Evolutionary conservation across 2,113 vertebrate genomes (phyloP).

Genomic region (Seriola dumerili): DNA sequence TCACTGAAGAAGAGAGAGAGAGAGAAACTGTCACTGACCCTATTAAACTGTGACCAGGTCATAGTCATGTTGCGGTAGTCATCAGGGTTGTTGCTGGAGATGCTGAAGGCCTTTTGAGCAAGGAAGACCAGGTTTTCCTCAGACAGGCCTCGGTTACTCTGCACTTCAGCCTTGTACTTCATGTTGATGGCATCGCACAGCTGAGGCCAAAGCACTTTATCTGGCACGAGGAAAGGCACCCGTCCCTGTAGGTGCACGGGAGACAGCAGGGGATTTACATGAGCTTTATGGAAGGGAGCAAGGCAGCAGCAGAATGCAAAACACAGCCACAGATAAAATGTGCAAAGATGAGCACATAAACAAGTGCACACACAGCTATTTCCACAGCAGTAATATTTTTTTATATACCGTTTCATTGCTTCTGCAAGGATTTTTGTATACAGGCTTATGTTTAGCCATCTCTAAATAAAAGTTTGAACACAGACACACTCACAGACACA

Average conservation of each 20-base stretch:
- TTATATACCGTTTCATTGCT: neutral
- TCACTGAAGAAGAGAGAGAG: neutral
- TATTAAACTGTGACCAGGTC: slow-evolving; percentile 98
- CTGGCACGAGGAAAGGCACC: slow-evolving; percentile 94
- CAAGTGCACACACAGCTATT: neutral
- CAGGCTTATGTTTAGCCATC: neutral
- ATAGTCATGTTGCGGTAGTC: slow-evolving; percentile 94
- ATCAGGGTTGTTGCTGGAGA: slow-evolving; percentile 89
- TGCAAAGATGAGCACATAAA: neutral
- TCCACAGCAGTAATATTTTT: neutral
- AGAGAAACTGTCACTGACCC: slow-evolving; percentile 82
- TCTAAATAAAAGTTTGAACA: neutral
- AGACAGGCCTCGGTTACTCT: slow-evolving; percentile 93
- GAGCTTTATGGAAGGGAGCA: neutral
- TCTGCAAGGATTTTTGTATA: neutral
- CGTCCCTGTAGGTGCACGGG: slow-evolving; percentile 85
- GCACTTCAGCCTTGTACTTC: slow-evolving; percentile 97
- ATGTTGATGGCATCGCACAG: slow-evolving; percentile 96
- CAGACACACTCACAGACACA: neutral
- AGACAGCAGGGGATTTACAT: slow-evolving; percentile 9
- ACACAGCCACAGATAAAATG: neutral
- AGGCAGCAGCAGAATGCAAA: neutral
- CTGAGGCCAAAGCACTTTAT: slow-evolving; percentile 95
- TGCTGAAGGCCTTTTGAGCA: slow-evolving; percentile 96
- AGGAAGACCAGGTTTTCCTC: slow-evolving; percentile 96